Conservation (phyloP, 2,797 vertebrate species). For the Phrynocephalus forsythii region DNA sequence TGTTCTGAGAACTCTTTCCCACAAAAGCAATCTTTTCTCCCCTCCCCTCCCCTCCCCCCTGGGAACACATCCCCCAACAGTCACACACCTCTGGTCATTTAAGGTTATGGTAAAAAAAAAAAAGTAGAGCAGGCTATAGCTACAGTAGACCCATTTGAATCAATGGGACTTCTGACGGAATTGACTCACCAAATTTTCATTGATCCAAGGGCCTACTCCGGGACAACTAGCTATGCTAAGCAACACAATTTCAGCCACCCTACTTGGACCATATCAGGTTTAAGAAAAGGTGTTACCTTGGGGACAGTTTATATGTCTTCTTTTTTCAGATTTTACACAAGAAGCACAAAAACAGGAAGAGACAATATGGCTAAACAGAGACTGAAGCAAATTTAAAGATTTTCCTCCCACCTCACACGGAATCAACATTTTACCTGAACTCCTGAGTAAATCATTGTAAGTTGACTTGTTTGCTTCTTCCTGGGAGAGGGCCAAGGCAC, state of each 20-base stretch:
- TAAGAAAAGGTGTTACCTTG: not conserved
- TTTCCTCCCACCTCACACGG: not conserved
- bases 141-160: not conserved
- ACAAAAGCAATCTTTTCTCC: not conserved
- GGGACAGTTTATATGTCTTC: not conserved
- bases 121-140: not conserved
- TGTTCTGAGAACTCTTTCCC: constrained; percentile 17
- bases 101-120: not conserved
- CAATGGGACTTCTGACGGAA: too few relatives aligned
- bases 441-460: constrained; percentile 48
- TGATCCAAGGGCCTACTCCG: too few relatives aligned
- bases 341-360: not conserved
- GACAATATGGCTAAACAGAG: not conserved
- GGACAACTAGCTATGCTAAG: too few relatives aligned
- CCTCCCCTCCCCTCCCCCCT: not conserved
- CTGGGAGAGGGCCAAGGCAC: constrained; percentile 71
- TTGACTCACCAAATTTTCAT: too few relatives aligned
- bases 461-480: constrained; percentile 60
- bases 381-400: not conserved
- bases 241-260: too few relatives aligned
- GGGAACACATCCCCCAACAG: not conserved
- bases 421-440: constrained; percentile 67
- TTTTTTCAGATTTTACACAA: not conserved
- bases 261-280: not conserved
- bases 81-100: not conserved